Percentiles rank a stretch among this genome's conserved stretches.
Conservation (phyloP, 2,113 vertebrate species). For the Danio rerio region DNA sequence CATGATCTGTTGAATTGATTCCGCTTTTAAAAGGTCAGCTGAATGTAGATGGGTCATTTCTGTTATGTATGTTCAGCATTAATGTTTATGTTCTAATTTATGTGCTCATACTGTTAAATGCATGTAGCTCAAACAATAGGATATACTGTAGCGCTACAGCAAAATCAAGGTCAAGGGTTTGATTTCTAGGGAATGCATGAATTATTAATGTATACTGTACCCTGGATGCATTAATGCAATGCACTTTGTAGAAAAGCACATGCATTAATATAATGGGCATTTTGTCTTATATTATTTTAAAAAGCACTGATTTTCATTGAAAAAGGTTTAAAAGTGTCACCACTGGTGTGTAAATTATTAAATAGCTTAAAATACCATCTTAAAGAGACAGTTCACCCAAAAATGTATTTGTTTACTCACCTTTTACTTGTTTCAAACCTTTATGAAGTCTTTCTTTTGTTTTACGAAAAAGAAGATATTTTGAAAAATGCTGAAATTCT, state of each 20-base stretch:
- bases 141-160: neutral
- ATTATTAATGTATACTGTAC: neutral
- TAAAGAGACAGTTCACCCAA: too few relatives aligned
- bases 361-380: too few relatives aligned
- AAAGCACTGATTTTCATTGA: too few relatives aligned
- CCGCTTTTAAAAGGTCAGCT: neutral
- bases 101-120: neutral
- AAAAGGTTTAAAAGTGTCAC: too few relatives aligned
- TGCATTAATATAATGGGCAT: too few relatives aligned
- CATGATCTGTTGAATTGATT: neutral
- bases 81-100: neutral
- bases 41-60: neutral
- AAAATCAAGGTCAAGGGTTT: neutral
- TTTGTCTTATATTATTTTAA: too few relatives aligned
- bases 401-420: too few relatives aligned
- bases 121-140: neutral
- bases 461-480: too few relatives aligned
- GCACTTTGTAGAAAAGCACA: neutral
- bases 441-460: too few relatives aligned
- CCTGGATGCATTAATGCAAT: neutral
- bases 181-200: neutral
- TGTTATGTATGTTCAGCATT: neutral
- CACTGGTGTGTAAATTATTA: too few relatives aligned
- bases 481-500: too few relatives aligned
- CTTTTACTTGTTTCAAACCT: too few relatives aligned